Conservation (phyloP, 2,888 invertebrate species). For the Aporophyla lueneburgensis region DNA sequence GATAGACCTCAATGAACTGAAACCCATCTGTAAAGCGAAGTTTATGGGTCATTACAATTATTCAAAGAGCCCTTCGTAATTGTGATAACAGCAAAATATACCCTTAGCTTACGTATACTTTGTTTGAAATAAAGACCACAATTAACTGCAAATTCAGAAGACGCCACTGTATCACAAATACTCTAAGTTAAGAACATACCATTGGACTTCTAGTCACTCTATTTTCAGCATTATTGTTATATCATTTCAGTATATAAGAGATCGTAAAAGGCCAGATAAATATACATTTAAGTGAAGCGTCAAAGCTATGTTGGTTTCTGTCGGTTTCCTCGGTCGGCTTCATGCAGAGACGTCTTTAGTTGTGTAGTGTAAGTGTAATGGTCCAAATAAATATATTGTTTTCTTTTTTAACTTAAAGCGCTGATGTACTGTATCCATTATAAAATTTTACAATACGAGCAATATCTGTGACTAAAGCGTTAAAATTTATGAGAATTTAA, state of each 20-base stretch:
- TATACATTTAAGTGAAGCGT: slow-evolving; percentile 42
- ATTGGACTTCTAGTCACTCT: not conserved
- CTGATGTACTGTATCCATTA: no score
- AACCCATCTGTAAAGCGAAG: not conserved
- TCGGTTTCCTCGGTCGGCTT: slow-evolving; percentile 32
- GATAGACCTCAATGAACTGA: not conserved
- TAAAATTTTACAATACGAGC: no score
- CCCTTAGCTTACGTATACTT: not conserved
- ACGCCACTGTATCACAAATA: not conserved
- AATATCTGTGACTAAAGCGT: no score
- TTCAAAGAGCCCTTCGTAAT: not conserved
- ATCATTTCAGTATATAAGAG: slow-evolving; percentile 12
- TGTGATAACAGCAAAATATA: not conserved
- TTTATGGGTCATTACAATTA: not conserved
- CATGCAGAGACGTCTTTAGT: slow-evolving; percentile 40
- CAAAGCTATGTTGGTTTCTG: slow-evolving; percentile 43
- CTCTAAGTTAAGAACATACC: not conserved
- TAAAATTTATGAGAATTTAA: no score
- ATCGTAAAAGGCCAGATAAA: slow-evolving; percentile 42
- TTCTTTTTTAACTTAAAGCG: no score
- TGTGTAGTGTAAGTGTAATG: slow-evolving; percentile 48
- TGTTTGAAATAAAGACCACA: not conserved
- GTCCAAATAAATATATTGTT: not conserved
- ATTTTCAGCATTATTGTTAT: slow-evolving; percentile 26
- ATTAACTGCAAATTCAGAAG: slow-evolving; percentile 7